Evolutionary conservation across 2,797 vertebrate species (phyloP).

Genomic region (Manis javanica): DNA sequence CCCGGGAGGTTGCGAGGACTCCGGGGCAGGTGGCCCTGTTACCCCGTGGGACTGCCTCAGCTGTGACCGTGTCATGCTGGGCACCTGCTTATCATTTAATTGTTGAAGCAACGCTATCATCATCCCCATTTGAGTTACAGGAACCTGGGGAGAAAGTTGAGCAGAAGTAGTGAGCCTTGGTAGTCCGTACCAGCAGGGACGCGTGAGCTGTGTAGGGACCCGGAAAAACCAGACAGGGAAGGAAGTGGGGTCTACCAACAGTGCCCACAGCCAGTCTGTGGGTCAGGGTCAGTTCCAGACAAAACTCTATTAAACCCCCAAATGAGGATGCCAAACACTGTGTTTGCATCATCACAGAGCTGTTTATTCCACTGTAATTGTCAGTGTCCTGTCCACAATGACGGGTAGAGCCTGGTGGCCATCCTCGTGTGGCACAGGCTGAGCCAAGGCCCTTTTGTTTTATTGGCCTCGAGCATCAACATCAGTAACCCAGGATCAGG

Average conservation of each 20-base stretch:
- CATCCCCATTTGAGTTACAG: neutral
- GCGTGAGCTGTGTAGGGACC: neutral
- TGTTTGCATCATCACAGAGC: neutral
- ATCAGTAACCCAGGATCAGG: neutral
- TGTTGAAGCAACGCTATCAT: accelerated
- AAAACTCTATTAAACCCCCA: neutral
- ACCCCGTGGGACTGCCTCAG: neutral
- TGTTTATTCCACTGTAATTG: neutral
- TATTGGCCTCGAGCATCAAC: neutral
- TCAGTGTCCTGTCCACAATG: neutral
- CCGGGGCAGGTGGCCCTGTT: neutral
- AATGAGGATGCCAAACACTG: neutral
- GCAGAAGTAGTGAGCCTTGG: neutral
- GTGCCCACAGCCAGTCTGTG: neutral
- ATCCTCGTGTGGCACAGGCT: neutral
- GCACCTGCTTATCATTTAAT: accelerated
- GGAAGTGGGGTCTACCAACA: accelerated
- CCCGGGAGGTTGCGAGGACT: no score
- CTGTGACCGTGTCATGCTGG: accelerated
- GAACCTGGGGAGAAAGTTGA: no score
- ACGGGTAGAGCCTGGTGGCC: neutral
- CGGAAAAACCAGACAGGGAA: neutral
- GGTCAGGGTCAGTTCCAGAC: no score
- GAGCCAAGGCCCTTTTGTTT: neutral
- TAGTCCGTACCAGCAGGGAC: neutral